Base-by-base conservation (phyloP, 2,888 invertebrate species). In the Micoletzkya japonica region DNA sequence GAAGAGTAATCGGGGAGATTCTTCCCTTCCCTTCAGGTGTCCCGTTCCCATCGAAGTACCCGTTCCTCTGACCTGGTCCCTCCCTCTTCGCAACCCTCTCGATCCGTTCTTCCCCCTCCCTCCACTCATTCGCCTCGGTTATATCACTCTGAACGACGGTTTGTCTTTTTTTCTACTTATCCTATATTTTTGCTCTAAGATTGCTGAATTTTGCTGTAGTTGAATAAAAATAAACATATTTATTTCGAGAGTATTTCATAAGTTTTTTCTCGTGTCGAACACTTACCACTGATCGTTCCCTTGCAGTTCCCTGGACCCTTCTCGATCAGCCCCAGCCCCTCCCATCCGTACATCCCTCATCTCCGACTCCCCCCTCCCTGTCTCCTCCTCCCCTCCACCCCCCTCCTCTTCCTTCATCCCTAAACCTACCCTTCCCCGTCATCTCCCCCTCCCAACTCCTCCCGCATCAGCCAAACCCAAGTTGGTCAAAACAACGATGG, bases 381-480 rank as follows among this genome's bases (percentile, higher is more conserved):
- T 39, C 14, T 39, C 30, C 32, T 66, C 66, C 1, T 52, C 64
- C 52, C 32, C 28, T 36, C 49, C 63, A 10, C 44, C 61, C 26
- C 32, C 59, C 59, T 59, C 59, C 32, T 61, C 70, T 17, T 37
- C 72, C 59, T 39, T 32, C 49, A 32, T 30, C 24, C 34, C 69
- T 2, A 69, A 64, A 7, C 73, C 73, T 20, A 32, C 61, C 24
- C 68, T 71, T 50, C 74, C 74, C 64, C 70, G 75, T 52, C 36
- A 72, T 67, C 70, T 75, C 39, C 66, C 78, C 44, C 74, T 79
- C 56, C 73, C 78, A 32, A 72, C 77, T 6, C 80, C 81, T n/a
- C 77, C 81, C 32, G 57, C 68, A 6, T 49, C 28, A 30, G 69
- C 79, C 26, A 82, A 82, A 44, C 83, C 83, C 20, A 83, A 82